These are phyloP conservation scores for Pygoscelis antarcticus DNA, from an alignment of 2,113 vertebrate genomes.

Conservation along the genomic window DNA sequence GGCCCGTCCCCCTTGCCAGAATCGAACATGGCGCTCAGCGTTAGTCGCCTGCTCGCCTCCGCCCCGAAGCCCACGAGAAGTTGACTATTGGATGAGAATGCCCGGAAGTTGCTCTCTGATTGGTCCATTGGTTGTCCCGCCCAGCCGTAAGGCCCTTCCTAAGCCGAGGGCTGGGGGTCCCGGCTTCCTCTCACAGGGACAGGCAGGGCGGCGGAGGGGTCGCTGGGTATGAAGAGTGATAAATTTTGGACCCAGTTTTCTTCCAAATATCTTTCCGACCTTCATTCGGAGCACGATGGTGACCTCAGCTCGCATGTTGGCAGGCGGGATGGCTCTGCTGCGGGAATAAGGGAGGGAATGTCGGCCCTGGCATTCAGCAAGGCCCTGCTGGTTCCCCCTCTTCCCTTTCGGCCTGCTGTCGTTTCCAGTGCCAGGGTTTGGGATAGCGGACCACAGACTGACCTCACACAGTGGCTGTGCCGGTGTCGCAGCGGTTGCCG, in stretches of 20 bases:
- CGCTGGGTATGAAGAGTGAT: accelerated
- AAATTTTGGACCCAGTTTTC: accelerated
- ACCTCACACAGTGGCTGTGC: accelerated
- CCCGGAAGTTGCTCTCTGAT: not conserved
- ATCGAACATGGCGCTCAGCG: not conserved
- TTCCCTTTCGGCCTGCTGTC: accelerated
- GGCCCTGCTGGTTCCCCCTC: too few species aligned
- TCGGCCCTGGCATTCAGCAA: not conserved
- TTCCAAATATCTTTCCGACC: accelerated
- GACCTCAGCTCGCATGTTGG: accelerated
- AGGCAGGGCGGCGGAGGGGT: accelerated
- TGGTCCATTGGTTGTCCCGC: not conserved
- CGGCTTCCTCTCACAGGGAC: accelerated
- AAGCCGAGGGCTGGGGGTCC: accelerated
- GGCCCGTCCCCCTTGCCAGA: not conserved
- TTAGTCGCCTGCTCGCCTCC: accelerated
- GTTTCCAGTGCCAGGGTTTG: not conserved
- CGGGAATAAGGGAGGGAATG: not conserved
- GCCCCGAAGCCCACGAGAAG: not conserved
- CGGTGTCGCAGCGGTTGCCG: accelerated
- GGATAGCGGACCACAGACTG: accelerated
- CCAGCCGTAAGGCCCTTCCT: accelerated
- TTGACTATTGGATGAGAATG: not conserved
- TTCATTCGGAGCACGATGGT: accelerated
- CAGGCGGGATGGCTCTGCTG: not conserved